Percentiles rank a stretch among this genome's conserved stretches.
Conservation (phyloP, 1,140 invertebrate genomes). For the Ganaspis sp. region DNA sequence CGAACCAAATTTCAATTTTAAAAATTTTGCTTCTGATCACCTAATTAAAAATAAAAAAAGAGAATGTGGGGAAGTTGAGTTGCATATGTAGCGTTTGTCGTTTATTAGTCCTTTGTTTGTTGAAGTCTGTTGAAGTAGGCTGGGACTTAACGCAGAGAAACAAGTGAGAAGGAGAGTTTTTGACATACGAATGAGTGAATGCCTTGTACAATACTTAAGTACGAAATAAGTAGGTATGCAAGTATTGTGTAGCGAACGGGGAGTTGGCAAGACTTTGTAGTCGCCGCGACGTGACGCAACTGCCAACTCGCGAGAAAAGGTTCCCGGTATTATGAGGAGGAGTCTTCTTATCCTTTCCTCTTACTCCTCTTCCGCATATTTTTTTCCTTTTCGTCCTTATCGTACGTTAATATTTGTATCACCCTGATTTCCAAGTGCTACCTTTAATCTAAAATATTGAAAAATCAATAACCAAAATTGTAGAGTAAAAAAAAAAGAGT, state of each 20-base stretch:
- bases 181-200: slow-evolving; percentile 14
- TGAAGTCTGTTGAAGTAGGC: background rate
- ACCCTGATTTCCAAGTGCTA: background rate
- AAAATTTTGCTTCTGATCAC: background rate
- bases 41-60: background rate
- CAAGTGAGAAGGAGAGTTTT: slow-evolving; percentile 20
- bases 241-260: slow-evolving; percentile 56
- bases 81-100: slow-evolving; percentile 17
- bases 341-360: slow-evolving; percentile 41
- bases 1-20: no score
- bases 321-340: slow-evolving; percentile 64
- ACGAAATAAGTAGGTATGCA: slow-evolving; percentile 65
- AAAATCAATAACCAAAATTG: background rate
- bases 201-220: slow-evolving; percentile 54
- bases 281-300: slow-evolving; percentile 74
- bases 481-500: no score
- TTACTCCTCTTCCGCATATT: slow-evolving; percentile 37
- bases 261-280: slow-evolving; percentile 66
- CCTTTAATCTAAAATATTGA: background rate
- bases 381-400: background rate
- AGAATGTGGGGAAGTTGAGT: slow-evolving; percentile 33
- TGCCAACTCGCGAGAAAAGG: slow-evolving; percentile 67
- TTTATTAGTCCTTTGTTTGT: slow-evolving; percentile 45
- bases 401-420: slow-evolving; percentile 13
- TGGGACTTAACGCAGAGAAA: background rate